Evolutionary conservation across 2,797 vertebrate genomes (phyloP).

Genomic region (Anabas testudineus): DNA sequence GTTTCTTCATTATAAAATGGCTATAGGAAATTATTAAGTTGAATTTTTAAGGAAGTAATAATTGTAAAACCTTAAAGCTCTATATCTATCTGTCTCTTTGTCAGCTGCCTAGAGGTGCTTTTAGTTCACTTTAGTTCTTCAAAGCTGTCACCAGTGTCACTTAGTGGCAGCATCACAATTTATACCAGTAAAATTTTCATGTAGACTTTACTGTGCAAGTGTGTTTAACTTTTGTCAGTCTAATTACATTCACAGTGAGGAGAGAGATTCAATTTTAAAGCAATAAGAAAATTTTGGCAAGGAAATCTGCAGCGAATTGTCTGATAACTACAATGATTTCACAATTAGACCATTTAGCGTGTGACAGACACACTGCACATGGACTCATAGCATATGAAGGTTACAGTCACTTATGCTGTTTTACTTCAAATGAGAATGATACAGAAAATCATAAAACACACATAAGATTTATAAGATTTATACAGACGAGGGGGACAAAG

Average conservation of each 20-base stretch:
- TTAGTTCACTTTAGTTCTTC: background rate
- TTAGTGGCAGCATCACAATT: background rate
- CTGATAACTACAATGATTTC: background rate
- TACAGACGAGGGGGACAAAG: background rate
- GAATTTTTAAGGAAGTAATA: background rate
- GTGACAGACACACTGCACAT: background rate
- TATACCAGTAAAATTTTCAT: slow-evolving; percentile 5
- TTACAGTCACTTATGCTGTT: background rate
- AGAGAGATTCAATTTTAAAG: slow-evolving; percentile 12
- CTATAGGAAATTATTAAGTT: background rate
- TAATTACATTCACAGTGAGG: slow-evolving; percentile 14
- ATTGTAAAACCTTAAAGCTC: background rate
- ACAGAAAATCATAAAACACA: background rate
- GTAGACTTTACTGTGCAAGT: background rate
- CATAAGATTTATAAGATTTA: slow-evolving; percentile 27
- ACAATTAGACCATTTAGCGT: background rate
- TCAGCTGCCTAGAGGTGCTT: background rate
- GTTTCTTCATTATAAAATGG: background rate
- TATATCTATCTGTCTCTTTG: background rate
- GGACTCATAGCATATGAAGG: background rate
- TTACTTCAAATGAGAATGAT: background rate
- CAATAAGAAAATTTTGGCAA: slow-evolving; percentile 3
- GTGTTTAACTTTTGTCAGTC: background rate
- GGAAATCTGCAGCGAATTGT: background rate
- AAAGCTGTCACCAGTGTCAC: slow-evolving; percentile 4